Percentiles rank a stretch among this genome's conserved stretches.
Evolutionary conservation across 2,797 vertebrate species (phyloP).

Genomic region (Hydrolagus colliei): DNA sequence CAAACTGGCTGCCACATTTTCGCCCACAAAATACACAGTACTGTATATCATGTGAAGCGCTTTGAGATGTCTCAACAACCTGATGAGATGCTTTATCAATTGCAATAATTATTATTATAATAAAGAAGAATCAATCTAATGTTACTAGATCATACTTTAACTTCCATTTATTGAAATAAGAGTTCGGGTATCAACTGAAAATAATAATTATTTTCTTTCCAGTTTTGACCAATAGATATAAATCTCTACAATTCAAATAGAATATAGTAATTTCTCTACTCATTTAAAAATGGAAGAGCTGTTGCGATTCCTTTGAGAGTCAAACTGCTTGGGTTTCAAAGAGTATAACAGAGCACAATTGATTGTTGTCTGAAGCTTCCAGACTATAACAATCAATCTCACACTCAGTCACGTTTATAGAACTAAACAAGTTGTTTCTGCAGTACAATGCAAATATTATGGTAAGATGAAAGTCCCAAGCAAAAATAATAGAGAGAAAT

Average conservation of each 20-base stretch:
- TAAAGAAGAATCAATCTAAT: too few species aligned
- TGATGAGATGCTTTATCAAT: too few species aligned
- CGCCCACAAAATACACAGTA: too few species aligned
- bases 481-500: not conserved
- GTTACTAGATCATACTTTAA: not conserved
- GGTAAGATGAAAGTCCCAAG: not conserved
- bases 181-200: not conserved
- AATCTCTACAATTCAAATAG: constrained; percentile 3
- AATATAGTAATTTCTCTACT: not conserved
- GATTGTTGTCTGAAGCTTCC: constrained; percentile 20
- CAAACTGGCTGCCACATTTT: too few species aligned
- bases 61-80: too few species aligned
- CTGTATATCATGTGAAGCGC: too few species aligned
- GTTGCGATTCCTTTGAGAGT: not conserved
- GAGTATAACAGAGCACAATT: not conserved
- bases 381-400: not conserved
- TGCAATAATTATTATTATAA: too few species aligned
- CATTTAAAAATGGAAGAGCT: constrained; percentile 2
- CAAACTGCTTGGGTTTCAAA: not conserved
- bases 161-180: not conserved
- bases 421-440: constrained; percentile 16
- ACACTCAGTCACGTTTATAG: not conserved
- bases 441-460: not conserved
- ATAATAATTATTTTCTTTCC: constrained; percentile 11
- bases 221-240: not conserved